Conservation (phyloP, 2,888 invertebrate species). For the Melieria picta region DNA sequence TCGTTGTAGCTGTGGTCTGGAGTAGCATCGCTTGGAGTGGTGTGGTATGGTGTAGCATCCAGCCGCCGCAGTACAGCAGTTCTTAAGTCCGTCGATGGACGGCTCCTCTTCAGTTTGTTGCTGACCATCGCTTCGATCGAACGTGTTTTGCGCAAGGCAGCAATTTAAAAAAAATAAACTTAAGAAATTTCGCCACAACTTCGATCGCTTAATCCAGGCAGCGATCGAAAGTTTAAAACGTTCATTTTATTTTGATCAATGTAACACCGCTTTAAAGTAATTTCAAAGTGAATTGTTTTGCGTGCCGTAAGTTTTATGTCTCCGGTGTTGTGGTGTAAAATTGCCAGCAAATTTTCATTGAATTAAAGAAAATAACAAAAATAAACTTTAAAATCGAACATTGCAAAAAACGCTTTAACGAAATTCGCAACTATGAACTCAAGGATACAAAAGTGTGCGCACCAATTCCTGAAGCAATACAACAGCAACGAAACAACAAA, state of each 20-base stretch:
- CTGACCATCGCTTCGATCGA: constrained; percentile 66
- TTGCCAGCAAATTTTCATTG: neutral
- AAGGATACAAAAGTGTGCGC: no score
- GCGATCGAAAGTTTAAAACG: no score
- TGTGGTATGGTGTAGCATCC: constrained; percentile 1
- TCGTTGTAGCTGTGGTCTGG: neutral
- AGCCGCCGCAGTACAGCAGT: constrained; percentile 47
- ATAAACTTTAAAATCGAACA: neutral
- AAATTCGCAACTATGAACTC: no score
- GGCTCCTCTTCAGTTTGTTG: constrained; percentile 67
- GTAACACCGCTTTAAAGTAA: no score
- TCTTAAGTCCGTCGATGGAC: constrained; percentile 67
- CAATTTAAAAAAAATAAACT: constrained; percentile 25
- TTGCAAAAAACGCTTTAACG: no score
- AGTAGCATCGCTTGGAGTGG: constrained; percentile 14
- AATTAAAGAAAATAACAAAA: neutral
- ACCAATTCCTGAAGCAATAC: no score
- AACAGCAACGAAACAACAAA: no score
- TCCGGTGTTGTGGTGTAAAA: neutral
- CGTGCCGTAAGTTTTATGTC: constrained; percentile 25
- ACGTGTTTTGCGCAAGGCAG: constrained; percentile 52
- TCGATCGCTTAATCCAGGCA: neutral
- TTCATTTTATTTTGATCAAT: no score
- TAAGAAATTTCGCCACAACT: constrained; percentile 25
- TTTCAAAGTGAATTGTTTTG: neutral